A percentile compares a stretch with the other conserved stretches of the same genome.
phyloP scores from a whole-genome alignment of 2,113 vertebrate genomes.

The Semnopithecus entellus region DNA sequence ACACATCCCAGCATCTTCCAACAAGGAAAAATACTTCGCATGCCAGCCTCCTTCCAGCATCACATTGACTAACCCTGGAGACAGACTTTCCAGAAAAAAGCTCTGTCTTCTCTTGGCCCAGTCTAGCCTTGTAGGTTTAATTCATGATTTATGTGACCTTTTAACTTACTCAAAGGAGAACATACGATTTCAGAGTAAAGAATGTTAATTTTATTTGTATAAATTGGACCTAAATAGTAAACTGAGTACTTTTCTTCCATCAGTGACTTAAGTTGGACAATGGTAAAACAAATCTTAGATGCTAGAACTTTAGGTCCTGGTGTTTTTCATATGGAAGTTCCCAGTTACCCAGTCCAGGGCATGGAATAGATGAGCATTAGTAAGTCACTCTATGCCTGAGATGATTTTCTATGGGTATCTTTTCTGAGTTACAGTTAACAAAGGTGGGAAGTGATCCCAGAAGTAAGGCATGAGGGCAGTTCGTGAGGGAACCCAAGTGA shows the following conservation, averaged over 20 bases:
- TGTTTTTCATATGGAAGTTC: too few species aligned
- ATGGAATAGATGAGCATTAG: too few species aligned
- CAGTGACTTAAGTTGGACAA: too few species aligned
- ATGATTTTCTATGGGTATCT: background rate
- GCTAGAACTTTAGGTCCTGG: background rate
- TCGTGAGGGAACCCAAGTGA: background rate
- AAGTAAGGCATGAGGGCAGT: background rate
- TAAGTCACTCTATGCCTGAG: too few species aligned
- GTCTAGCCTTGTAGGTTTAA: background rate
- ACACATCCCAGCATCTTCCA: too few species aligned
- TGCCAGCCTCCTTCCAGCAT: accelerated
- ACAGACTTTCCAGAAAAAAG: background rate
- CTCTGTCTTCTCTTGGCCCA: background rate
- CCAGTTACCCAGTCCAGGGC: too few species aligned
- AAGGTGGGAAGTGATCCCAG: background rate
- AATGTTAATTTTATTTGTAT: background rate
- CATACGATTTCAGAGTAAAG: background rate
- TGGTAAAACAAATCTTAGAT: background rate
- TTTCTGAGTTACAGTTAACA: background rate
- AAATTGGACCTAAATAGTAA: background rate
- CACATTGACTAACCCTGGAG: too few species aligned
- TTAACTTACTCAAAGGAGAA: background rate
- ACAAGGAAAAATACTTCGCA: accelerated
- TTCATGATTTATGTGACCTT: background rate
- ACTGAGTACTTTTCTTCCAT: background rate